phyloP scores from a whole-genome alignment of 2,797 vertebrate species.

The Arnoldichthys spilopterus region DNA sequence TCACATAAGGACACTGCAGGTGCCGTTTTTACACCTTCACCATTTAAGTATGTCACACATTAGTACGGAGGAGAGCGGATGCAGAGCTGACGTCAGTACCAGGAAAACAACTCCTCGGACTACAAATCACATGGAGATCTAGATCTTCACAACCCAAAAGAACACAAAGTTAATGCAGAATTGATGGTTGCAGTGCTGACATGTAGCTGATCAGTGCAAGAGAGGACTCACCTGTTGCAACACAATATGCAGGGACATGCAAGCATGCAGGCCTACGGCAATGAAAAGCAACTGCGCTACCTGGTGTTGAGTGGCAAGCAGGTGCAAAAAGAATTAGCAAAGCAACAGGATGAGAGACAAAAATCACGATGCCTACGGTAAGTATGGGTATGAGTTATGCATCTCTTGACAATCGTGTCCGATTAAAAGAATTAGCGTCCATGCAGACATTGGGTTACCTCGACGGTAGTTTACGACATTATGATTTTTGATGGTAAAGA shows the following conservation, averaged over 20 bases:
- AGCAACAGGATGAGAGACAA: constrained; percentile 37
- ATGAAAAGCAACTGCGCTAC: constrained; percentile 45
- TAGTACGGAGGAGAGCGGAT: background rate
- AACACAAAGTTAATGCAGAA: background rate
- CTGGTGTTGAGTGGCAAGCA: constrained; percentile 32
- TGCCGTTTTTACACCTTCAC: background rate
- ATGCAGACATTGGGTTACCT: constrained; percentile 70
- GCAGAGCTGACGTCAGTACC: background rate
- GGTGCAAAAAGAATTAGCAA: constrained; percentile 51
- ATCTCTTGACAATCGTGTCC: constrained; percentile 1
- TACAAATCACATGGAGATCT: no score
- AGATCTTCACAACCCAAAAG: background rate
- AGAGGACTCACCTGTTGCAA: constrained; percentile 44
- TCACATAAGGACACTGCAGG: background rate
- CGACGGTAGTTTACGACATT: constrained; percentile 40
- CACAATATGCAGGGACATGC: constrained; percentile 62
- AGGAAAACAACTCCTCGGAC: background rate
- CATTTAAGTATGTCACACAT: background rate
- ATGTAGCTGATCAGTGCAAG: constrained; percentile 3
- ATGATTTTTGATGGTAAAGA: constrained; percentile 48
- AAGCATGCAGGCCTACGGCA: constrained; percentile 67
- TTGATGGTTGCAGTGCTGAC: background rate
- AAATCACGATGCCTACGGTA: constrained; percentile 20
- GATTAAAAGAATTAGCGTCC: constrained; percentile 55
- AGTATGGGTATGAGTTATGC: constrained; percentile 40